A percentile compares a stretch with the other conserved stretches of the same genome.
These are phyloP conservation scores for Lophius americanus DNA, from an alignment of 2,797 vertebrate genomes.

Conservation along the genomic window DNA sequence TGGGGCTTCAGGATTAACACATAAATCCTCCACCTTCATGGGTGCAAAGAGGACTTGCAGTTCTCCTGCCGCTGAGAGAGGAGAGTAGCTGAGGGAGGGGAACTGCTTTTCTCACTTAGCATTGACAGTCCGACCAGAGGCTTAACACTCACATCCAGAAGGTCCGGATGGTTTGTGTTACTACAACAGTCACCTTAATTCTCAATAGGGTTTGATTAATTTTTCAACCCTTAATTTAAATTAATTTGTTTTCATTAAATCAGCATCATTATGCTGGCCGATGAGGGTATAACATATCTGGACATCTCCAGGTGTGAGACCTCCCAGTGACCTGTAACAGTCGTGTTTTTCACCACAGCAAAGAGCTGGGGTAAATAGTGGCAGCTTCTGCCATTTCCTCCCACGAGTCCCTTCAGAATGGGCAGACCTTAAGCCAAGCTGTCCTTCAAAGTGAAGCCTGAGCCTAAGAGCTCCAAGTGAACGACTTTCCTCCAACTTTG, in stretches of 20 bases:
- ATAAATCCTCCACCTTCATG: constrained; percentile 83
- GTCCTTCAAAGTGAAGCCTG: constrained; percentile 70
- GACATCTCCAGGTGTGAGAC: constrained; percentile 52
- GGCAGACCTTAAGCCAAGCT: constrained; percentile 61
- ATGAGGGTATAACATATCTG: constrained; percentile 61
- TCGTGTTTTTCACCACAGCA: constrained; percentile 60
- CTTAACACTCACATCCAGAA: constrained; percentile 75
- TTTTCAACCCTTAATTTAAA: constrained; percentile 78
- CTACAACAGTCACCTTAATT: constrained; percentile 75
- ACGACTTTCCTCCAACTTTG: constrained; percentile 52
- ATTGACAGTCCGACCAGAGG: constrained; percentile 79
- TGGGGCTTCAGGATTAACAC: constrained; percentile 80
- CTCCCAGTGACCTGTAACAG: constrained; percentile 58
- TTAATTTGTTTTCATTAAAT: constrained; percentile 79
- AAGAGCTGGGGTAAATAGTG: constrained; percentile 60
- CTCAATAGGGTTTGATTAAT: constrained; percentile 73
- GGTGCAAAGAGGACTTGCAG: constrained; percentile 74
- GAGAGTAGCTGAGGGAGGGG: constrained; percentile 64
- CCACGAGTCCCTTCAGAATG: constrained; percentile 61
- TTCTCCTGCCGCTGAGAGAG: constrained; percentile 64
- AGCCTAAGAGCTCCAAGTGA: constrained; percentile 63
- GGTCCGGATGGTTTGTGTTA: constrained; percentile 76
- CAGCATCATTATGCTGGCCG: constrained; percentile 43
- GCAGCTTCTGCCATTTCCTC: constrained; percentile 66
- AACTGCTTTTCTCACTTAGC: constrained; percentile 79